These are phyloP conservation scores for Astropecten irregularis DNA, from an alignment of 53 echinoderm and acorn worm species.

Conservation along the genomic window DNA sequence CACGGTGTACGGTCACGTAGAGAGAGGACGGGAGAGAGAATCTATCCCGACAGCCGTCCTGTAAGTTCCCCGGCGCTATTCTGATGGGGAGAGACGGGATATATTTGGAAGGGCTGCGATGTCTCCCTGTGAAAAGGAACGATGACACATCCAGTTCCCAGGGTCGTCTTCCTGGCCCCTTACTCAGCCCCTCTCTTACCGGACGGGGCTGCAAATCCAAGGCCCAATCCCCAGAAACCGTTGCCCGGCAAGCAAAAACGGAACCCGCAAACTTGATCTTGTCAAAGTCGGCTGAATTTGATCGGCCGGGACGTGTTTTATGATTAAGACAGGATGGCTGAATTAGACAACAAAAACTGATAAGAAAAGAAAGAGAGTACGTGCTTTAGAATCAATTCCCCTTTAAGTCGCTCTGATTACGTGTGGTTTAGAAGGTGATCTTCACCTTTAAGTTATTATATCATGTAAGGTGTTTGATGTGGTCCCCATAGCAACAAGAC, in stretches of 20 bases:
- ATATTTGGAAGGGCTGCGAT: constrained; percentile 22
- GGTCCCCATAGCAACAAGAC: too few species aligned
- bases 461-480: too few species aligned
- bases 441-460: too few species aligned
- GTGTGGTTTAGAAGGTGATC: too few species aligned
- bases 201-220: constrained; percentile 43
- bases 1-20: too few species aligned
- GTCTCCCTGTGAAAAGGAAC: not conserved
- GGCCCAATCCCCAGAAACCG: constrained; percentile 21
- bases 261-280: constrained; percentile 49
- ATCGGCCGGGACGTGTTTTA: constrained; percentile 17
- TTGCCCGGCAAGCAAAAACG: not conserved
- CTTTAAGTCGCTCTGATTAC: too few species aligned
- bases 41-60: not conserved
- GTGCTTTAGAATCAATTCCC: not conserved
- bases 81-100: not conserved
- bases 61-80: constrained; percentile 12
- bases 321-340: constrained; percentile 40
- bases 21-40: not conserved
- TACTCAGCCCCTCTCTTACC: constrained; percentile 42
- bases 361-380: not conserved
- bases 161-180: constrained; percentile 35
- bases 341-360: not conserved
- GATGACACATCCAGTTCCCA: constrained; percentile 44
- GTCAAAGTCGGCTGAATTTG: constrained; percentile 5